phyloP scores from a whole-genome alignment of 2,113 vertebrate genomes.

The Mola mola region DNA sequence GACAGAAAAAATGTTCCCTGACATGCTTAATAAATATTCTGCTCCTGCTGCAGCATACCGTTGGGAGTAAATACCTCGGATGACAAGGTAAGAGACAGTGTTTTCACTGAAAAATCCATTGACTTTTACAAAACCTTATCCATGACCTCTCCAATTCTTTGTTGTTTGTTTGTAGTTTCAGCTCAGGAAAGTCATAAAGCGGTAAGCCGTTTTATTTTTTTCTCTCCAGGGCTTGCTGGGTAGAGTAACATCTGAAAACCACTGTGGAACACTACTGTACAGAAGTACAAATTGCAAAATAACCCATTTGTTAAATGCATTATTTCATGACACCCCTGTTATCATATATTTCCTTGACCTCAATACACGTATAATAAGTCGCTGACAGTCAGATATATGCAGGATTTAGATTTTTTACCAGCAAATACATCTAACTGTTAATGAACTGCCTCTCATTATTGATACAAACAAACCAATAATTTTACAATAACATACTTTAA shows the following conservation, averaged over 20 bases:
- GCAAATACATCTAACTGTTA: neutral
- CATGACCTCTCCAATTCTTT: neutral
- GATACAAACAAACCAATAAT: neutral
- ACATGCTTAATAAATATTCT: conserved; percentile 49
- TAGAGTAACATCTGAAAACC: too few relatives aligned
- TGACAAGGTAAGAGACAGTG: conserved; percentile 1
- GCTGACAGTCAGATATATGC: neutral
- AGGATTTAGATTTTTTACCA: neutral
- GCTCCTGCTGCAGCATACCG: conserved; percentile 37
- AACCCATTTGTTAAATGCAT: neutral
- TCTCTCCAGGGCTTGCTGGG: too few relatives aligned
- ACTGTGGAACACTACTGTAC: neutral
- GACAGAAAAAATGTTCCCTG: conserved; percentile 38
- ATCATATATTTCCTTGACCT: neutral
- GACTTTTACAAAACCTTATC: conserved; percentile 35
- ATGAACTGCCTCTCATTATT: neutral
- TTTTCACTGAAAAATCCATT: conserved; percentile 25
- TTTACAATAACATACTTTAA: too few relatives aligned
- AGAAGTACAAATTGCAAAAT: neutral
- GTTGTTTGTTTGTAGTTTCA: conserved; percentile 26
- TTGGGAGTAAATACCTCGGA: conserved; percentile 14
- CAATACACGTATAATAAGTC: neutral
- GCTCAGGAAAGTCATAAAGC: conserved; percentile 1
- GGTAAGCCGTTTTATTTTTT: conserved; percentile 33
- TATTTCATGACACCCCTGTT: neutral